Base-by-base conservation (phyloP, 1,140 invertebrate genomes). In the Chelonus insularis region DNA sequence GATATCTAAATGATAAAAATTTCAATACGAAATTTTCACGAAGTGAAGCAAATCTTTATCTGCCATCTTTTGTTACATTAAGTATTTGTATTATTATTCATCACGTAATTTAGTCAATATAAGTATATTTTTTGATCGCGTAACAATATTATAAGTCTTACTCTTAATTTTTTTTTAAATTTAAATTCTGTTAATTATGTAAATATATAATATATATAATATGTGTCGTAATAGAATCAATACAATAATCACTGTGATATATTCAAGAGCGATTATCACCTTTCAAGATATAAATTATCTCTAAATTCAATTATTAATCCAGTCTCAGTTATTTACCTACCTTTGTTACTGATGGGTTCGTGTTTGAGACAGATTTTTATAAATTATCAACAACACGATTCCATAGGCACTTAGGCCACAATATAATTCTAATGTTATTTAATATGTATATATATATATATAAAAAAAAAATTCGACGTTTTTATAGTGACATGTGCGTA, bases 1-100 rank as follows among this genome's bases (percentile, higher is more conserved):
- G 86, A 37, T 89, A 91, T 79, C 86, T 86, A 2, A 89, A 87
- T 70, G 88, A 91, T 39, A 89, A 85, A 80, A 82, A 76, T 77
- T 55, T 23, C 12, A 51, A 47, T 54, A 60, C 58, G 51, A 9
- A 48, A 32, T 37, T 43, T 23, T 62, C 29, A n/a, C 56, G 54
- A 45, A 60, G 45, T 43, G 51, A 54, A 45, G 14, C 48, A 52
- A 41, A 25, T 18, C 18, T 60, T 32, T 2, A 50, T 21, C 41
- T 39, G 20, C 32, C 23, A 59, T 41, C 55, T 37, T 36, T 56
- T 34, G 1, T 57, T 4, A 56, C 16, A 25, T 29, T 47, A 20
- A 20, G 29, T 20, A 39, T 39, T 39, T 39, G 36, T 12, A 39
- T 7, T 52, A 9, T 56, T 8, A 58, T 47, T 47, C n/a, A 58